Evolutionary conservation across 23 tunicate species (phyloP), one percentile per base, ranked within the genome.

Genomic region (Ciona savignyi): DNA sequence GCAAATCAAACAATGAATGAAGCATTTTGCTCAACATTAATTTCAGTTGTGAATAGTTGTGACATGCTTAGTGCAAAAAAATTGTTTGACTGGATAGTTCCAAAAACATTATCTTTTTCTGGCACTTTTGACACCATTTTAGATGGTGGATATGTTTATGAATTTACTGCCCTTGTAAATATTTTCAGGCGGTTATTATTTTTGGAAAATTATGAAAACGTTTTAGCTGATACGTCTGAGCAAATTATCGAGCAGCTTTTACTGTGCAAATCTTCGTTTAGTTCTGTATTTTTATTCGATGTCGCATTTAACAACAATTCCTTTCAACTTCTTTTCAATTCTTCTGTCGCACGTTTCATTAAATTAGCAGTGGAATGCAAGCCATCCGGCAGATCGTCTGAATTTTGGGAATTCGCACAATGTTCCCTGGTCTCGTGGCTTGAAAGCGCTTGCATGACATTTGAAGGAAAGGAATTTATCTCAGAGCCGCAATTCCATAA

Each of bases 341-440:
- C 72, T 68, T 78, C 73, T 4, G 68, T 81, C 27, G 86, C 79
- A 2, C 29, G 49, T 24, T 76, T 87, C 22, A 63, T 80, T 6
- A 2, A 78, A 32, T 71, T 29, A 4, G 32, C 70, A 0, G 62
- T 87, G 2, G 25, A 32, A 20, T 22, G 26, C 1, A 35, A 29
- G 51, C 73, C 77, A 31, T 78, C 27, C 34, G 26, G 64, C 19
- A 30, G 81, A 0, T 25, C 76, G 28, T 35, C 67, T 4, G 79
- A 73, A 1, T 30, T 48, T n/a, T 89, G 96, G 96, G 96, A 89
- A 61, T 83, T 89, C 34, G 67, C 74, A 26, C 73, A 75, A 25
- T 83, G 89, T 51, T 83, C 85, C 21, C 32, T 84, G 25, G 89
- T 89, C 9, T 74, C 96, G 23, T 89, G 89, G 89, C 25, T 89